Evolutionary conservation across 2,797 vertebrate genomes (phyloP).

Genomic region (Melanotaenia parkinsoni): DNA sequence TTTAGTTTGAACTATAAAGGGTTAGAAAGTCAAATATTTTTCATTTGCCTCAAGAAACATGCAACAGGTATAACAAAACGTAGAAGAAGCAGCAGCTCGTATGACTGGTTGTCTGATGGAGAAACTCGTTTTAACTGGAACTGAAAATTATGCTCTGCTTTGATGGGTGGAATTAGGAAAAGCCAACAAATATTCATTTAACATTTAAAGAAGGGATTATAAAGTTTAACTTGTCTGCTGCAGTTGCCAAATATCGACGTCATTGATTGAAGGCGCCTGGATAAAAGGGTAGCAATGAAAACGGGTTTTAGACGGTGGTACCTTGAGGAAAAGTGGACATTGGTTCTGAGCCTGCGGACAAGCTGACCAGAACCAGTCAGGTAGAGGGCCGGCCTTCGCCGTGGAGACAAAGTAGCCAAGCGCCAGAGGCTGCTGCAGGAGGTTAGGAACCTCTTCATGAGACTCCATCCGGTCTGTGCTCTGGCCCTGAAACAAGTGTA

Average conservation of each 20-base stretch:
- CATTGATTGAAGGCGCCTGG: background rate
- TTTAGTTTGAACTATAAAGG: background rate
- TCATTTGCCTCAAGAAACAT: background rate
- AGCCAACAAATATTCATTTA: background rate
- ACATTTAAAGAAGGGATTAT: background rate
- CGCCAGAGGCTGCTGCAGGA: constrained; percentile 96
- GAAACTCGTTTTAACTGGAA: background rate
- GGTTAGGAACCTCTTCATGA: constrained; percentile 96
- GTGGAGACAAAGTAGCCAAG: constrained; percentile 98
- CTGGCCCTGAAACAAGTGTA: constrained; percentile 85
- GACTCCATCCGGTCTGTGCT: constrained; percentile 95
- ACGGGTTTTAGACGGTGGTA: constrained; percentile 59
- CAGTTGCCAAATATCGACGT: background rate
- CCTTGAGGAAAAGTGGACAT: constrained; percentile 99
- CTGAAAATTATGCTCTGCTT: background rate
- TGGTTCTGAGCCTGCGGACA: constrained; percentile 99
- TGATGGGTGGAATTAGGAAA: background rate
- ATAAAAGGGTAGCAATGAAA: background rate
- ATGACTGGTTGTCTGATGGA: background rate
- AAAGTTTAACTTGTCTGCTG: background rate
- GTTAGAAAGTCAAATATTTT: background rate
- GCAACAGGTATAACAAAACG: no score
- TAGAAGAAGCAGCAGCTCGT: no score
- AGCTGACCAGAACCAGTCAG: constrained; percentile 98
- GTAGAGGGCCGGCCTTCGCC: constrained; percentile 96